A percentile compares a stretch with the other conserved stretches of the same genome.
phyloP scores from a whole-genome alignment of 1,140 invertebrate species.

The Leptinotarsa undecemlineata region DNA sequence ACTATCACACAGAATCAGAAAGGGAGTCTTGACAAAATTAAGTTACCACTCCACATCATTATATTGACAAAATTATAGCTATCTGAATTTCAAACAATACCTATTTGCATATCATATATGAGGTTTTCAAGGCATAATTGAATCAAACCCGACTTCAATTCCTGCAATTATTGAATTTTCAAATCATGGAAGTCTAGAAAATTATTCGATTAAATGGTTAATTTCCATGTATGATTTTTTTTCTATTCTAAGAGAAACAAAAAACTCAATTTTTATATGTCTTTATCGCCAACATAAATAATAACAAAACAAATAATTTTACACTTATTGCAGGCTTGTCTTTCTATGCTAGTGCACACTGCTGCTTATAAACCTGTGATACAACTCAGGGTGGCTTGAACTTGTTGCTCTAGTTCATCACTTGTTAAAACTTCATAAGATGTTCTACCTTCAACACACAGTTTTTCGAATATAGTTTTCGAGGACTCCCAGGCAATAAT shows the following conservation, averaged over 20 bases:
- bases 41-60: too few species aligned
- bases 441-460: constrained; percentile 33
- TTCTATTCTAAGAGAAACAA: not conserved
- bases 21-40: too few species aligned
- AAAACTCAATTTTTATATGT: not conserved
- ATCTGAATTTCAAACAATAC: too few species aligned
- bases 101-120: too few species aligned
- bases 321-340: constrained; percentile 27
- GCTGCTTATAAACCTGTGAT: constrained; percentile 8
- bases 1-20: too few species aligned
- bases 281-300: constrained; percentile 37
- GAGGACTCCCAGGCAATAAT: constrained; percentile 45
- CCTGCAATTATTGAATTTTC: too few species aligned
- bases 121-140: too few species aligned
- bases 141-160: too few species aligned
- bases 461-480: constrained; percentile 40
- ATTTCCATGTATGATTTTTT: too few species aligned
- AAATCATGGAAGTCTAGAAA: too few species aligned
- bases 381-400: constrained; percentile 34
- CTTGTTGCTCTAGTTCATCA: constrained; percentile 38
- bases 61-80: too few species aligned
- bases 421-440: constrained; percentile 40
- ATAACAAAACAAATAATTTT: not conserved
- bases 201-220: too few species aligned
- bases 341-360: constrained; percentile 9